Percentiles rank a stretch among this genome's conserved stretches.
phyloP scores from a whole-genome alignment of 1,140 invertebrate genomes.

The Scaptomyza graminum region DNA sequence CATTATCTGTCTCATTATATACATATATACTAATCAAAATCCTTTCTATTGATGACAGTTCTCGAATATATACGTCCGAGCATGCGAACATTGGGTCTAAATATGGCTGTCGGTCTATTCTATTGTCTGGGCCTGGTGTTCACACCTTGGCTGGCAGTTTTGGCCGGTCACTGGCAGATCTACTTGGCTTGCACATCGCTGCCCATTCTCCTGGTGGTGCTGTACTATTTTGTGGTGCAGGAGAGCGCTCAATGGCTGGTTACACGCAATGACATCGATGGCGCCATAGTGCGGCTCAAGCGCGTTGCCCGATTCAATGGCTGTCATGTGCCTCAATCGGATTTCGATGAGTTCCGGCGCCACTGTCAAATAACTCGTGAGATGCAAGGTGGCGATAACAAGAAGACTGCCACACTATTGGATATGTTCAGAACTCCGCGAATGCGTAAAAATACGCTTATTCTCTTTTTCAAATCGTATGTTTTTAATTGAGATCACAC shows the following conservation, averaged over 20 bases:
- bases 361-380: slow-evolving; percentile 82
- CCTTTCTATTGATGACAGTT: slow-evolving; percentile 70
- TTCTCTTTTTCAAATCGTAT: slow-evolving; percentile 87
- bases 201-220: slow-evolving; percentile 84
- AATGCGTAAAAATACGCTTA: slow-evolving; percentile 85
- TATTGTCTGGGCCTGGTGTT: slow-evolving; percentile 86
- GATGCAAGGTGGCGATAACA: slow-evolving; percentile 71
- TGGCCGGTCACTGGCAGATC: slow-evolving; percentile 85
- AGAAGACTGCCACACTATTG: slow-evolving; percentile 82
- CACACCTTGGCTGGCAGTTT: slow-evolving; percentile 86
- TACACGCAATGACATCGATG: slow-evolving; percentile 85
- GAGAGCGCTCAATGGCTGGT: slow-evolving; percentile 88
- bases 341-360: slow-evolving; percentile 85
- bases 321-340: slow-evolving; percentile 83
- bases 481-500: slow-evolving; percentile 35
- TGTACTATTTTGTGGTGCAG: slow-evolving; percentile 85
- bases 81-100: slow-evolving; percentile 86
- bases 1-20: neutral
- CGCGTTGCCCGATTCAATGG: slow-evolving; percentile 86
- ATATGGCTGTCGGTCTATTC: slow-evolving; percentile 86
- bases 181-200: slow-evolving; percentile 85
- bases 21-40: neutral
- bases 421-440: slow-evolving; percentile 86
- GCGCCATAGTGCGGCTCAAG: slow-evolving; percentile 85
- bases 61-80: slow-evolving; percentile 86